A percentile compares a stretch with the other conserved stretches of the same genome.
Evolutionary conservation across 2,113 vertebrate species (phyloP).

Genomic region (Stomatorhinus ivindoensis): DNA sequence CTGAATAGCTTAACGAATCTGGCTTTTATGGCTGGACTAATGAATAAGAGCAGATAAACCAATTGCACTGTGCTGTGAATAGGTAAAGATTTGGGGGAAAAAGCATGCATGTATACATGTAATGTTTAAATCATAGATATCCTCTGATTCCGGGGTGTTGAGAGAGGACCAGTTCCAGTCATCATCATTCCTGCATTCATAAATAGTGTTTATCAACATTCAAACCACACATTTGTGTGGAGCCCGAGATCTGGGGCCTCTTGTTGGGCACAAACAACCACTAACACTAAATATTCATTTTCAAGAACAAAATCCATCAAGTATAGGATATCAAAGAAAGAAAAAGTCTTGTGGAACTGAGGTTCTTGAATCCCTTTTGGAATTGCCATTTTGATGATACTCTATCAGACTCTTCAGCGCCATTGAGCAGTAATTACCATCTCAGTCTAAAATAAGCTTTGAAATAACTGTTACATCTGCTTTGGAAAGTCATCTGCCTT

Average conservation of each 20-base stretch:
- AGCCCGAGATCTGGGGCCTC: background rate
- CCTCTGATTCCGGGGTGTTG: background rate
- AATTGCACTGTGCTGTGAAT: background rate
- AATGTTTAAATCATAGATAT: background rate
- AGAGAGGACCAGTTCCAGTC: background rate
- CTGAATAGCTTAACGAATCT: background rate
- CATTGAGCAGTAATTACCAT: background rate
- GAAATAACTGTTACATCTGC: background rate
- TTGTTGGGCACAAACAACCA: background rate
- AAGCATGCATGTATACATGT: background rate
- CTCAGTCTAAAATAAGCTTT: background rate
- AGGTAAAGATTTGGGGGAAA: background rate
- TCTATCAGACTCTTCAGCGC: background rate
- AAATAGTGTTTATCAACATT: background rate
- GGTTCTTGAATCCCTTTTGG: background rate
- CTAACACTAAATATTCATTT: background rate
- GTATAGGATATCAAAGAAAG: background rate
- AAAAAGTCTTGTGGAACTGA: background rate
- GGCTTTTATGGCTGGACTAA: background rate
- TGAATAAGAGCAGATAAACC: background rate
- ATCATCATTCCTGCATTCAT: background rate
- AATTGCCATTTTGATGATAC: background rate
- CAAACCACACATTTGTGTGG: background rate
- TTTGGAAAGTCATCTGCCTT: background rate
- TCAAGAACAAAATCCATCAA: background rate